Evolutionary conservation across 2,797 vertebrate species (phyloP), one percentile per base, ranked within the genome.

Genomic region (Clarias pachynema): DNA sequence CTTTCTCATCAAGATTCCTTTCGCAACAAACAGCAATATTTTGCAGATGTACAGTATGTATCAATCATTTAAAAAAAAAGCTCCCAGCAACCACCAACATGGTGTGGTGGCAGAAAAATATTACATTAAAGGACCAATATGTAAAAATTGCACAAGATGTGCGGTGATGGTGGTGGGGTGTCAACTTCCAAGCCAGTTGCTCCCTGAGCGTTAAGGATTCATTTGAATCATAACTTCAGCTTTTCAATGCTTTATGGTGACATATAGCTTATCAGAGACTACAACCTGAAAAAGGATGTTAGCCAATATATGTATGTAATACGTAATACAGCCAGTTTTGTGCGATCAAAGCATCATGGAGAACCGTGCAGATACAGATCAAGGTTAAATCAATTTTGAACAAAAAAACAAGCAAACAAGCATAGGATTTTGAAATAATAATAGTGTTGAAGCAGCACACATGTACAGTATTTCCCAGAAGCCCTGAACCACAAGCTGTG

Each of bases 181-280:
- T 31, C 0, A 2, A n/a, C 34, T 85, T 85, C 79, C 83, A 37
- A 78, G 56, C 14, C 37, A 84, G 63, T 74, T 84, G 81, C 66
- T 89, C 87, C 87, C 89, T 89, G 89, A 89, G 89, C 78, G 63
- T 79, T 83, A 53, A 63, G 85, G 66, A 80, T 82, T 82, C 44
- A 79, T 86, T 65, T 57, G 14, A 29, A 44, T 37, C 56, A n/a
- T 37, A 56, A 44, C 68, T 81, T 78, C 14, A 59, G 22, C 9
- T 60, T 62, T 69, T 75, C 7, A 29, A 37, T 20, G 26, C 77
- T 85, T 63, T 74, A 31, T 60, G 24, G 49, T 59, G 15, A 75
- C 44, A 34, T 72, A 62, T 29, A 63, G 62, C 70, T 81, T 75
- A 60, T 60, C 60, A 65, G 37, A 77, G 68, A 65, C 15, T 14